Percentiles rank a stretch among this genome's conserved stretches.
These are phyloP conservation scores for Drosophila putrida DNA, from an alignment of 2,888 invertebrate species.

Conservation along the genomic window DNA sequence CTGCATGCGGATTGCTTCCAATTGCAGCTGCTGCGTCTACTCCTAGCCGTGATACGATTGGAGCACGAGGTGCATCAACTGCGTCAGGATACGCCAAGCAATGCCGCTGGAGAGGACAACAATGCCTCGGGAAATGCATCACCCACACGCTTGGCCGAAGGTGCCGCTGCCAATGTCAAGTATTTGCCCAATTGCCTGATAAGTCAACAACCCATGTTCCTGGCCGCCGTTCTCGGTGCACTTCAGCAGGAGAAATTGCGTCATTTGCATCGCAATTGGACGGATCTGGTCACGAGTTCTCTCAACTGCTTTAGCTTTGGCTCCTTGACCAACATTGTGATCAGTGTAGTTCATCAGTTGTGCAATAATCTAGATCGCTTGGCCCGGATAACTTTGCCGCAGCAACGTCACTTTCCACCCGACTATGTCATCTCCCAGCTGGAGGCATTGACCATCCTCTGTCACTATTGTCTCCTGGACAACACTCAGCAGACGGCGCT, in stretches of 20 bases:
- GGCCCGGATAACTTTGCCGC: constrained; percentile 83
- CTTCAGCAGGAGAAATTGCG: constrained; percentile 90
- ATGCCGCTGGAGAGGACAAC: constrained; percentile 55
- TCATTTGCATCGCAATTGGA: constrained; percentile 93
- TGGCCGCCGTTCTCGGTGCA: constrained; percentile 92
- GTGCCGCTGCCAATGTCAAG: constrained; percentile 86
- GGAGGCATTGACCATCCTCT: constrained; percentile 91
- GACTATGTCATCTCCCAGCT: constrained; percentile 92
- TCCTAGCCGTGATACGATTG: constrained; percentile 90
- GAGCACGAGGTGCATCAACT: constrained; percentile 89
- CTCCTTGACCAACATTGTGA: constrained; percentile 91
- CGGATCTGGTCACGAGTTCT: constrained; percentile 92
- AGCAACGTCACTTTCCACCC: constrained; percentile 87
- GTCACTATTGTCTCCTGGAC: constrained; percentile 91
- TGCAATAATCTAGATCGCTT: constrained; percentile 89
- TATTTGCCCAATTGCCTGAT: constrained; percentile 89
- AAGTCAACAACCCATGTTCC: constrained; percentile 93
- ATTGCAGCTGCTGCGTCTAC: constrained; percentile 88
- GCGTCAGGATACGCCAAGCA: constrained; percentile 85
- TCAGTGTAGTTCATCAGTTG: constrained; percentile 92
- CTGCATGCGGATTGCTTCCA: constrained; percentile 90
- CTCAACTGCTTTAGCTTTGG: constrained; percentile 91
- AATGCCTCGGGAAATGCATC: constrained; percentile 79
- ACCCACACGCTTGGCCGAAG: constrained; percentile 79
- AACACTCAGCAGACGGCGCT: constrained; percentile 87